Percentiles rank a stretch among this genome's conserved stretches.
Conservation (phyloP, 2,888 invertebrate genomes). For the Ceramica pisi region DNA sequence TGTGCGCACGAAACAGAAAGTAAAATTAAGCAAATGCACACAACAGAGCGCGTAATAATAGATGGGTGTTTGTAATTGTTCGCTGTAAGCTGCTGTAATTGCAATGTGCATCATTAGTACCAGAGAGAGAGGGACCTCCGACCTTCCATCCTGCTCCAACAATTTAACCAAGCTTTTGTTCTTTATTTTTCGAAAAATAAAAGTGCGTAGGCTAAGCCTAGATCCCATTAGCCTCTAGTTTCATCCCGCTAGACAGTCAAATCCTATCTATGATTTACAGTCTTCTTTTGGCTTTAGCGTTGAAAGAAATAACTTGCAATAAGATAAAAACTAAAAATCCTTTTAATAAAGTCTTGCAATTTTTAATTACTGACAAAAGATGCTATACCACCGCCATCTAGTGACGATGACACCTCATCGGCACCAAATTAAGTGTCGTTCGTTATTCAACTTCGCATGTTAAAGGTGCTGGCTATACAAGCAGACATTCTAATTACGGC, state of each 20-base stretch:
- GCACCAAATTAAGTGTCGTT: conserved; percentile 65
- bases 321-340: neutral
- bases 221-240: conserved; percentile 31
- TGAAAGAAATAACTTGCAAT: neutral
- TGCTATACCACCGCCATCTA: conserved; percentile 29
- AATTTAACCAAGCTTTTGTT: conserved; percentile 59
- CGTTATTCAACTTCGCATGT: conserved; percentile 68
- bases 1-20: conserved; percentile 54
- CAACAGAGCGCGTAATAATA: conserved; percentile 73
- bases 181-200: conserved; percentile 60
- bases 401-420: conserved; percentile 51
- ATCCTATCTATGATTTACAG: conserved; percentile 21
- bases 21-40: conserved; percentile 74
- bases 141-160: conserved; percentile 47
- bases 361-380: conserved; percentile 30
- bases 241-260: conserved; percentile 26
- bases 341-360: neutral
- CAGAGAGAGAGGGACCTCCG: conserved; percentile 54
- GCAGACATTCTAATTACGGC: conserved; percentile 85
- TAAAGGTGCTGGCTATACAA: conserved; percentile 73
- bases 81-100: conserved; percentile 77
- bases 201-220: conserved; percentile 37
- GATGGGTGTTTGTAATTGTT: conserved; percentile 76
- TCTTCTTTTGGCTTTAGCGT: conserved; percentile 9
- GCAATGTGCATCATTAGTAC: conserved; percentile 79